Evolutionary conservation across 2,113 vertebrate species (phyloP).

Genomic region (Phoenicopterus ruber): DNA sequence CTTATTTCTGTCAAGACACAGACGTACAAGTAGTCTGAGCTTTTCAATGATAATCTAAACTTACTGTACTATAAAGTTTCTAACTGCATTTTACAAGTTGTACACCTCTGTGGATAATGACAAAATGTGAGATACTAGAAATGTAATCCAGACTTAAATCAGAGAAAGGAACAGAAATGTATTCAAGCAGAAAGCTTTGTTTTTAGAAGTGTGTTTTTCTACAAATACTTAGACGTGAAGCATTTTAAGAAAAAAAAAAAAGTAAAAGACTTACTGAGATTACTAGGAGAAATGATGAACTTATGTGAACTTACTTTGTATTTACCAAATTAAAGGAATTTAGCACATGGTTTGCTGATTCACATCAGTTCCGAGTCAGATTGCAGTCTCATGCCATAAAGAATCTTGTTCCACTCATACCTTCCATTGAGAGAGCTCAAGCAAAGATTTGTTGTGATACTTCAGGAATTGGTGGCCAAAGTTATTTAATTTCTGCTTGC

Average conservation of each 20-base stretch:
- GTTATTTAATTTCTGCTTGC: neutral
- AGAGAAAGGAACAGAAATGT: neutral
- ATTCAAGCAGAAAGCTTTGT: neutral
- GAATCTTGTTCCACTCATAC: neutral
- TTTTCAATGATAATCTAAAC: neutral
- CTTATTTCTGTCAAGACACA: neutral
- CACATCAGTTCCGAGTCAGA: neutral
- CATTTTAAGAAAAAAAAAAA: neutral
- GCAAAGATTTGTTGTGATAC: neutral
- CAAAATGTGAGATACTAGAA: neutral
- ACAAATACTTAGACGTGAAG: neutral
- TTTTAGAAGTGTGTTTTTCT: neutral
- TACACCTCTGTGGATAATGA: neutral
- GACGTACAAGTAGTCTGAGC: neutral
- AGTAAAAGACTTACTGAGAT: neutral
- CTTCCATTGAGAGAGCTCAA: neutral
- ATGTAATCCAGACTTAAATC: neutral
- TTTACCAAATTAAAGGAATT: neutral
- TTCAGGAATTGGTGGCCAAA: neutral
- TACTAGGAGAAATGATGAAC: neutral
- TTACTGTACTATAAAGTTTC: neutral
- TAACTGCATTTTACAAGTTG: neutral
- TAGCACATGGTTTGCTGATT: neutral
- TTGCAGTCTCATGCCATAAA: neutral
- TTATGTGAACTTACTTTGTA: neutral